phyloP scores from a whole-genome alignment of 2,113 vertebrate species.

The Carassius gibelio region DNA sequence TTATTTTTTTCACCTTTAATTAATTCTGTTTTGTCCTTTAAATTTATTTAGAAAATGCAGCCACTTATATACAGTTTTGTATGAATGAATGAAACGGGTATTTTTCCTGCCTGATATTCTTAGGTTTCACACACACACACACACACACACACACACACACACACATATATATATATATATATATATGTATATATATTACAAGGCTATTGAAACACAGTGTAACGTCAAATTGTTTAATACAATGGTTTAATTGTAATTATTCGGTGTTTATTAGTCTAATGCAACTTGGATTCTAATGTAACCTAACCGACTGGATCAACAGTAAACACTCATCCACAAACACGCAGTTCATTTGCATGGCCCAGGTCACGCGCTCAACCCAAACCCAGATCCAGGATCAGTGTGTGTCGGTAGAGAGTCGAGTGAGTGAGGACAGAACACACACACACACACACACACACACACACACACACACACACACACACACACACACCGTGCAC shows the following conservation, averaged over 20 bases:
- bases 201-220: background rate
- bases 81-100: background rate
- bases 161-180: too few relatives aligned
- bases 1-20: background rate
- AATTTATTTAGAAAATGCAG: background rate
- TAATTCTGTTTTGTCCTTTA: background rate
- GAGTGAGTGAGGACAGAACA: constrained; percentile 34
- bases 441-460: constrained; percentile 21
- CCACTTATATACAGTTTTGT: background rate
- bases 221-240: too few relatives aligned
- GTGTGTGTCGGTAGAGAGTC: background rate
- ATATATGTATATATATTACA: background rate
- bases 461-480: too few relatives aligned
- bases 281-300: background rate
- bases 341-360: background rate
- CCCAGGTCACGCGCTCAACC: constrained; percentile 1
- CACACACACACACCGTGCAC: constrained; percentile 68
- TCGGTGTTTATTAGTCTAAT: background rate
- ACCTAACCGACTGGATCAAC: background rate
- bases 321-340: background rate
- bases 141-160: too few relatives aligned
- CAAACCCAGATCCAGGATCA: background rate
- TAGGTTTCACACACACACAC: background rate
- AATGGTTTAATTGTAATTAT: too few relatives aligned
- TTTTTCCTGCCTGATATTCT: background rate